phyloP scores from a whole-genome alignment of 2,888 invertebrate species.

The Ochropacha duplaris region DNA sequence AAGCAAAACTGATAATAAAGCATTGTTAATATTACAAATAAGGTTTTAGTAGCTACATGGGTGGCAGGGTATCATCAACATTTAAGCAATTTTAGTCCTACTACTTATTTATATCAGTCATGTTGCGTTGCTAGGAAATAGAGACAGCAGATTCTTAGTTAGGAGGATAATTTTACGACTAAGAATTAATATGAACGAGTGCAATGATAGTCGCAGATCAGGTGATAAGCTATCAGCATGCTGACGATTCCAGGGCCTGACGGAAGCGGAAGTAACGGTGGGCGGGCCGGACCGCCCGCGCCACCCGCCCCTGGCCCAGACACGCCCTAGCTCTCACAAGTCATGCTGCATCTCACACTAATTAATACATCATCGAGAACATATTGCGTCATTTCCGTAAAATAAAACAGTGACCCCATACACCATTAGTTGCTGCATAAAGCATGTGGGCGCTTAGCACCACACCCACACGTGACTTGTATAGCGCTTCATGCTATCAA shows the following conservation, averaged over 20 bases:
- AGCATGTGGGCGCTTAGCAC: conserved; percentile 27
- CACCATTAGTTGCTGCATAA: conserved; percentile 13
- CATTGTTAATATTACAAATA: too few relatives aligned
- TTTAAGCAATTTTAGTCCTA: too few relatives aligned
- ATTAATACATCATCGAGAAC: conserved; percentile 50
- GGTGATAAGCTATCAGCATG: conserved; percentile 7
- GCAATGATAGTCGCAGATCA: conserved; percentile 3
- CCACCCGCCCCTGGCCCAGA: conserved; percentile 73
- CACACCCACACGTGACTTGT: conserved; percentile 25
- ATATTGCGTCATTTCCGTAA: conserved; percentile 7
- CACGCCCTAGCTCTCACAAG: conserved; percentile 73
- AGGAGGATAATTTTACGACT: neutral
- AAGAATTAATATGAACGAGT: neutral
- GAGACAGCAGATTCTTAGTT: neutral
- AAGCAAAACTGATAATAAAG: too few relatives aligned
- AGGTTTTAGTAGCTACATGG: too few relatives aligned
- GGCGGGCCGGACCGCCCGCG: conserved; percentile 75
- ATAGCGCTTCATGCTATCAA: conserved; percentile 30
- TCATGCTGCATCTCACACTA: conserved; percentile 62
- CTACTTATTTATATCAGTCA: too few relatives aligned
- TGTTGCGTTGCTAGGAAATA: neutral
- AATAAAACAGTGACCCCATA: conserved; percentile 7
- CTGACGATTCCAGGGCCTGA: conserved; percentile 43
- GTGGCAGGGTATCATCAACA: too few relatives aligned
- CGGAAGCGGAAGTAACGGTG: conserved; percentile 80